These are phyloP conservation scores for Megaleporinus macrocephalus DNA, from an alignment of 2,113 vertebrate genomes.

Conservation along the genomic window DNA sequence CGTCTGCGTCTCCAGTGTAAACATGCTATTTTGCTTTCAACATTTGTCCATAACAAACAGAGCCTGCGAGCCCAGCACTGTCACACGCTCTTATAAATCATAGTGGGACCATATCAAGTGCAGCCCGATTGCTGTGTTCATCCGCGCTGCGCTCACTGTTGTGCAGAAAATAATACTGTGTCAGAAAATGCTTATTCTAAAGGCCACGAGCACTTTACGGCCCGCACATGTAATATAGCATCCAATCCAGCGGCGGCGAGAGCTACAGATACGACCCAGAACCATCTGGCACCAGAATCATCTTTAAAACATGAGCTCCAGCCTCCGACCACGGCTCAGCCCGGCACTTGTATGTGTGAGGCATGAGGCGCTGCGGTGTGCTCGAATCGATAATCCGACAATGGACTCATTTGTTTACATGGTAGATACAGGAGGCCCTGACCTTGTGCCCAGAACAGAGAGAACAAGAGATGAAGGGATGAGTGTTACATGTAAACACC, in stretches of 20 bases:
- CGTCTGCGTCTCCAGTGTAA: too few species aligned
- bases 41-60: too few species aligned
- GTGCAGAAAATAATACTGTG: not conserved
- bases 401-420: not conserved
- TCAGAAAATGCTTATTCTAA: not conserved
- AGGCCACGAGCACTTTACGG: not conserved
- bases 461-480: not conserved
- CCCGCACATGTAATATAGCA: not conserved
- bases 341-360: not conserved
- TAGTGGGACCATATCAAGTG: conserved; percentile 17
- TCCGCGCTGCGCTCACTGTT: not conserved
- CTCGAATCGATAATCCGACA: not conserved
- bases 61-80: too few species aligned
- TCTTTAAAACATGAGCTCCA: conserved; percentile 7
- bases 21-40: too few species aligned
- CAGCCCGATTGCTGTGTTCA: not conserved
- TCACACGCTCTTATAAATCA: not conserved
- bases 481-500: too few species aligned
- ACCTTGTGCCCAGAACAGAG: not conserved
- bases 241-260: not conserved
- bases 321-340: not conserved
- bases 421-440: not conserved
- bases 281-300: not conserved
- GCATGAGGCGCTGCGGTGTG: not conserved
- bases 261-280: not conserved